phyloP scores from a whole-genome alignment of 2,888 invertebrate species.

The Drosophila nigricruria region DNA sequence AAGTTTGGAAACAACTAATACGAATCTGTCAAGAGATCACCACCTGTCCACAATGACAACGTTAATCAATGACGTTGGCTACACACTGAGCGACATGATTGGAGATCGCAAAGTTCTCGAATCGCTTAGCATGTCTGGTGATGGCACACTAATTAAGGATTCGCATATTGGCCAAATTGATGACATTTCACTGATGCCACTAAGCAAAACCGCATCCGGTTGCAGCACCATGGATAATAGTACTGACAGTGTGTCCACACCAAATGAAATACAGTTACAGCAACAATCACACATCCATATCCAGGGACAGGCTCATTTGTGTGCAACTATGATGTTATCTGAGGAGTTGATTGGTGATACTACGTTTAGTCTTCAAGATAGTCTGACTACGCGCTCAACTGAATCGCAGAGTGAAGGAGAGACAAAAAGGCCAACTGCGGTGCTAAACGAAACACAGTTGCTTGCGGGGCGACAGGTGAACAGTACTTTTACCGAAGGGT shows the following conservation, averaged over 20 bases:
- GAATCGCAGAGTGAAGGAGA: constrained; percentile 28
- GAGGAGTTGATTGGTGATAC: constrained; percentile 83
- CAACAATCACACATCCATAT: not conserved
- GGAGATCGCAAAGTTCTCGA: constrained; percentile 83
- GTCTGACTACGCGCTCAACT: constrained; percentile 48
- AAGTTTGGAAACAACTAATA: constrained; percentile 57
- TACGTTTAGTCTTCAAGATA: constrained; percentile 83
- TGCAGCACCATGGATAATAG: constrained; percentile 85
- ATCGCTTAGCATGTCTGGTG: constrained; percentile 83
- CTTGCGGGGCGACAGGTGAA: constrained; percentile 56
- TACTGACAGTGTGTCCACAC: constrained; percentile 79
- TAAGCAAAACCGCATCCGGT: constrained; percentile 83
- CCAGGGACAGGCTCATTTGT: not conserved
- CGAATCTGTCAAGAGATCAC: constrained; percentile 29
- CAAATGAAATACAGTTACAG: constrained; percentile 31
- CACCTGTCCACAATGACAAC: constrained; percentile 43
- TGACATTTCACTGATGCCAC: constrained; percentile 80
- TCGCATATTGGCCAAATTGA: constrained; percentile 84
- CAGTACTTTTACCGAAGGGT: constrained; percentile 62
- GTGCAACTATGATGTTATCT: constrained; percentile 65
- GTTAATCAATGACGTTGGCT: constrained; percentile 36
- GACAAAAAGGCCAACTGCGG: constrained; percentile 45
- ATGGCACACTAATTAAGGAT: constrained; percentile 84
- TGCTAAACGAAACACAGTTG: constrained; percentile 74
- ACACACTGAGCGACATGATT: constrained; percentile 83